A percentile compares a stretch with the other conserved stretches of the same genome.
Evolutionary conservation across 2,797 vertebrate species (phyloP).

Genomic region (Acanthopagrus latus): DNA sequence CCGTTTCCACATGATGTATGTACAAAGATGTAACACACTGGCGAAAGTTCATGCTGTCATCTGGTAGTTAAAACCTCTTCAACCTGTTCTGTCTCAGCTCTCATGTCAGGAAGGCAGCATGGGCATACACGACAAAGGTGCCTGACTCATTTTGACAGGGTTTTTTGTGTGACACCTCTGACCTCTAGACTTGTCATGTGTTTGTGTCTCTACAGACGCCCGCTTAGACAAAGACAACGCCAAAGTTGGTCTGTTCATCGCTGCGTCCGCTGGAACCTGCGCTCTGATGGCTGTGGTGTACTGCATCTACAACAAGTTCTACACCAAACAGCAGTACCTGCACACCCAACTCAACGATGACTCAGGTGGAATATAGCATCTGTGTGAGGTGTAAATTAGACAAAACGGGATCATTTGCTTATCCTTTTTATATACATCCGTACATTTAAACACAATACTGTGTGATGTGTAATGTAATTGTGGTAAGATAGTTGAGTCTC

Average conservation of each 20-base stretch:
- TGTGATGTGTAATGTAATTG: too few species aligned
- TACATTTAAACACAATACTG: too few species aligned
- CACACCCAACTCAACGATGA: conserved; percentile 80
- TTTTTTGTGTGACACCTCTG: not conserved
- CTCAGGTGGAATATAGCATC: conserved; percentile 54
- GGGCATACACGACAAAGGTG: not conserved
- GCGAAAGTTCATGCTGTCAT: too few species aligned
- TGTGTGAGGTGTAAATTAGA: too few species aligned
- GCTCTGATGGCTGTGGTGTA: conserved; percentile 85
- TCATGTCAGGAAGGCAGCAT: too few species aligned
- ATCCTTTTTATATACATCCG: too few species aligned
- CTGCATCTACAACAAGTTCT: conserved; percentile 88
- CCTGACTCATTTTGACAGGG: not conserved
- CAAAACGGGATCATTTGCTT: too few species aligned
- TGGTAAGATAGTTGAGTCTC: too few species aligned
- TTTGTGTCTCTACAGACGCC: conserved; percentile 63
- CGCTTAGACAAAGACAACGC: conserved; percentile 63
- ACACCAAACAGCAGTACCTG: conserved; percentile 84
- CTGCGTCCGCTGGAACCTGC: conserved; percentile 81
- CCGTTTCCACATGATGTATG: too few species aligned
- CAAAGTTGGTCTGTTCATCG: conserved; percentile 83
- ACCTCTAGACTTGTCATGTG: not conserved
- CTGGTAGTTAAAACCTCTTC: too few species aligned
- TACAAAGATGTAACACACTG: too few species aligned
- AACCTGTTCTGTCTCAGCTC: too few species aligned